Conservation (phyloP, 2,113 vertebrate genomes). For the Oreocharis arfaki region DNA sequence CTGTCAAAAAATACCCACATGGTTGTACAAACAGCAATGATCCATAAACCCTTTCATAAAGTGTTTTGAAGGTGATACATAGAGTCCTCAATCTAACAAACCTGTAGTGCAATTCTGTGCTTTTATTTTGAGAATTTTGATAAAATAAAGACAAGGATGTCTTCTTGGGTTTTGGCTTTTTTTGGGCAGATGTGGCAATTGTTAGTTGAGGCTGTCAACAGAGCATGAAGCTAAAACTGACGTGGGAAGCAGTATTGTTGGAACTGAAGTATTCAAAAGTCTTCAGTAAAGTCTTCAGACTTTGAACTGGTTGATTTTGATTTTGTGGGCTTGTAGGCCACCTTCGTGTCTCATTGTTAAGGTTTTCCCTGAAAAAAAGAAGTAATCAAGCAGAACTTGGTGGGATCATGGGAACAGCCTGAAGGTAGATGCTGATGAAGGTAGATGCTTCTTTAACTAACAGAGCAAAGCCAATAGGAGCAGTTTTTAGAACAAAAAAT, state of each 20-base stretch:
- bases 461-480: not conserved
- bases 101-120: not conserved
- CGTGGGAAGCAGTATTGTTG: not conserved
- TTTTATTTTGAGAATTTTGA: not conserved
- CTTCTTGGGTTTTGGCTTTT: not conserved
- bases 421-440: not conserved
- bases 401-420: not conserved
- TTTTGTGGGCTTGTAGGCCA: not conserved
- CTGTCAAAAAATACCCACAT: not conserved
- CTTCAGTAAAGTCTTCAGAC: not conserved
- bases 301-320: not conserved
- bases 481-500: not conserved
- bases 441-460: not conserved
- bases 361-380: not conserved
- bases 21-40: not conserved
- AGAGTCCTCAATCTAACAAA: not conserved
- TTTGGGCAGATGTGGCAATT: not conserved
- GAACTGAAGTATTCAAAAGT: not conserved
- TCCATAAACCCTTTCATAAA: not conserved
- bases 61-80: not conserved
- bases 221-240: not conserved
- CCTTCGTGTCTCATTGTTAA: not conserved
- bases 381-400: fast-evolving
- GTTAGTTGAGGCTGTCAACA: not conserved
- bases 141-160: not conserved